Evolutionary conservation across 1,140 invertebrate genomes (phyloP).

Genomic region (Prorops nasuta): DNA sequence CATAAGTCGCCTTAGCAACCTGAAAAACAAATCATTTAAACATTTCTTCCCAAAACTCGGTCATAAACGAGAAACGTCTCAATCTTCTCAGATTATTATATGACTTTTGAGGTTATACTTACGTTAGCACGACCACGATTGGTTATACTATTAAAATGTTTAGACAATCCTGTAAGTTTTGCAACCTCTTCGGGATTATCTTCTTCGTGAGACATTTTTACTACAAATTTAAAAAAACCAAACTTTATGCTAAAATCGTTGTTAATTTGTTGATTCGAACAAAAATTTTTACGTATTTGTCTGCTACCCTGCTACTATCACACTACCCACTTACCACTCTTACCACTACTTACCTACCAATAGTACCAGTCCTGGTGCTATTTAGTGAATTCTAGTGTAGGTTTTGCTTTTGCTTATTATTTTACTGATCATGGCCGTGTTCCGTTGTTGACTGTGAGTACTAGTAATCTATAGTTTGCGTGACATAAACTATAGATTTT

Average conservation of each 20-base stretch:
- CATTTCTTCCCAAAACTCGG: neutral
- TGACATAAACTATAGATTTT: no score
- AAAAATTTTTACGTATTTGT: neutral
- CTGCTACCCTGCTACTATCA: no score
- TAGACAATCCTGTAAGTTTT: slow-evolving; percentile 39
- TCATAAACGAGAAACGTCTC: neutral
- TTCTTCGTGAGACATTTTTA: slow-evolving; percentile 20
- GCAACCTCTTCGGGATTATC: slow-evolving; percentile 25
- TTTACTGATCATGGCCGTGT: no score
- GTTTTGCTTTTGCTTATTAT: no score
- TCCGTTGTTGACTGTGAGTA: no score
- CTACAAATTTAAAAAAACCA: neutral
- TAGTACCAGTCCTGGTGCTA: no score
- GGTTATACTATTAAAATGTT: slow-evolving; percentile 45
- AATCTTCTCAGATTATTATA: no score
- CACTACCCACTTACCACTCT: no score
- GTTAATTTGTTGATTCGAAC: neutral
- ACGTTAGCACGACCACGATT: slow-evolving; percentile 45
- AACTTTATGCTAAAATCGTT: neutral
- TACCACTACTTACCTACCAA: no score
- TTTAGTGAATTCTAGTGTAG: no score
- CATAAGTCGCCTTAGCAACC: slow-evolving; percentile 31
- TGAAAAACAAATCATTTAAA: slow-evolving; percentile 14
- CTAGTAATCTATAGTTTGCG: no score
- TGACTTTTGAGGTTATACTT: slow-evolving; percentile 33